phyloP scores from a whole-genome alignment of 2,888 invertebrate species.

The Pasiphila rectangulata region DNA sequence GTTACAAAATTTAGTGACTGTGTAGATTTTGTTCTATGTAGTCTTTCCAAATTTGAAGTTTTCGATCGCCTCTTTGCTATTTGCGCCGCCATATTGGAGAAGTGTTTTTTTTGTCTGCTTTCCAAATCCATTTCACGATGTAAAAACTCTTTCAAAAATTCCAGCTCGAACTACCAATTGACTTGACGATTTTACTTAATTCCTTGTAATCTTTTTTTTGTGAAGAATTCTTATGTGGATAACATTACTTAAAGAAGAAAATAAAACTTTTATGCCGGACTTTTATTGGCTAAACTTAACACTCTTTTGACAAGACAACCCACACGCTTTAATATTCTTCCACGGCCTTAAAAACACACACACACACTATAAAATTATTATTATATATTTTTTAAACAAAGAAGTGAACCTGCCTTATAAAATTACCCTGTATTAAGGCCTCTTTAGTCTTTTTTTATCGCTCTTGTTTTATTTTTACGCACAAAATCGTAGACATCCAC shows the following conservation, averaged over 20 bases:
- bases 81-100: no score
- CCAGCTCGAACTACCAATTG: no score
- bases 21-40: no score
- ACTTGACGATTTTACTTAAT: no score
- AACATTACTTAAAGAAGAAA: neutral
- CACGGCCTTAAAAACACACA: neutral
- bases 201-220: no score
- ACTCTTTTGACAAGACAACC: neutral
- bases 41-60: no score
- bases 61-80: no score
- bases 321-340: neutral
- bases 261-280: neutral
- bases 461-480: constrained; percentile 60
- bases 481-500: constrained; percentile 62
- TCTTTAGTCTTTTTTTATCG: constrained; percentile 58
- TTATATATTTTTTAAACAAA: neutral
- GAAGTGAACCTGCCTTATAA: neutral
- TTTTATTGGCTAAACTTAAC: neutral
- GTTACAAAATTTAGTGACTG: no score
- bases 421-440: constrained; percentile 22
- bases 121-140: no score
- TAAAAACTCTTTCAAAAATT: no score
- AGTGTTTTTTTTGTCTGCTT: no score
- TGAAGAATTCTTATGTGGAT: no score
- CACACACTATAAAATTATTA: neutral